phyloP scores from a whole-genome alignment of 1,140 invertebrate genomes.

The Elysia chlorotica region DNA sequence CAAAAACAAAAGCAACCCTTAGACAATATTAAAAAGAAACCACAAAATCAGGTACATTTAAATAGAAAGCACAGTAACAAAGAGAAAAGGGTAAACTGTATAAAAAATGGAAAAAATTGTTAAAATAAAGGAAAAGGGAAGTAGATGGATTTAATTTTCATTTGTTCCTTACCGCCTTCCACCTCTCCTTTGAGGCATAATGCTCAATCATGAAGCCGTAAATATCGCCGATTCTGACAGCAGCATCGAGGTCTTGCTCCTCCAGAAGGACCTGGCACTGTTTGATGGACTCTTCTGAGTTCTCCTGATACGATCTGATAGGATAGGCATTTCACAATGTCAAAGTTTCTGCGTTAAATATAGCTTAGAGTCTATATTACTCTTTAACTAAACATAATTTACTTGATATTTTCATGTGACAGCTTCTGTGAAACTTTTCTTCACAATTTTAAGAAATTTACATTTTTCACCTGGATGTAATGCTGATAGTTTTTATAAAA shows the following conservation, averaged over 20 bases:
- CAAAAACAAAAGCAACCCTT: no score
- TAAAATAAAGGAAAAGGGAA: not conserved
- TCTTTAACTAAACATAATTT: no score
- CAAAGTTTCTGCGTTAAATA: no score
- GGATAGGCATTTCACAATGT: no score
- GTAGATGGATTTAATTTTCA: not conserved
- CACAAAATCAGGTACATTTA: not conserved
- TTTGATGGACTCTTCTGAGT: constrained; percentile 58
- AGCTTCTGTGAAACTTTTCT: no score
- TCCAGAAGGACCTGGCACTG: constrained; percentile 58
- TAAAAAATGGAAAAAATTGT: not conserved
- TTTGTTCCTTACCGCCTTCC: constrained; percentile 57
- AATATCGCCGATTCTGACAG: constrained; percentile 67
- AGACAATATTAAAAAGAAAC: not conserved
- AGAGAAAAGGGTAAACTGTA: not conserved
- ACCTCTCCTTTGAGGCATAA: constrained; percentile 61
- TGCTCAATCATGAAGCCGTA: constrained; percentile 69
- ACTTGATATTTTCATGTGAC: no score
- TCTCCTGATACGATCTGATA: constrained; percentile 51
- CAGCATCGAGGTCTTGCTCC: constrained; percentile 62
- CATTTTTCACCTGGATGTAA: not conserved
- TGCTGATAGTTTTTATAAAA: no score
- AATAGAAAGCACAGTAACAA: not conserved
- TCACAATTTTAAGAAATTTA: not conserved
- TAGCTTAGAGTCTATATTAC: not conserved